Base-by-base conservation (phyloP, 1,140 invertebrate genomes). In the Penaeus indicus region DNA sequence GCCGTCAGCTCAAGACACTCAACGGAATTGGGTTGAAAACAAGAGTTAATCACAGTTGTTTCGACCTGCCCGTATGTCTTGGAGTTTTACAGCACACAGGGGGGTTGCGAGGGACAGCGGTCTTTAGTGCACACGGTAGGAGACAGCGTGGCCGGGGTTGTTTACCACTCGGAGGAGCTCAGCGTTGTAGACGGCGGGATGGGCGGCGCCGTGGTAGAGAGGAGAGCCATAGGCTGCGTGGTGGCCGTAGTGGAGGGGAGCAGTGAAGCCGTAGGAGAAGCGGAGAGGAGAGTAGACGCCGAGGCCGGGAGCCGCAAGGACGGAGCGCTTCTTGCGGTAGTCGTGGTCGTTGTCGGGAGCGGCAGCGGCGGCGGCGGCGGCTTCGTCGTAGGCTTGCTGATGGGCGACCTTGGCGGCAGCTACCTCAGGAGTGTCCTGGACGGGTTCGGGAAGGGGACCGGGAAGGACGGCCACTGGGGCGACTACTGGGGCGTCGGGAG, bases 91-190 rank as follows among this genome's bases (percentile, higher is more conserved):
- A 16, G 11, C 54, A 13, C 54, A 13, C 54, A 54, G 54, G 54
- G 38, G 10, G 54, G 54, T 13, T 11, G 54, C 54, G 1, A 13
- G 54, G 10, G 54, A 16, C 54, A 16, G 0, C 54, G 16, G 54
- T 54, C 16, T 8, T 60, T 85, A 85, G 78, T 89, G 67, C 72
- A 89, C 88, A 27, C 84, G 82, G 88, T 84, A 89, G 47, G 88
- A 83, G 72, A 84, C 82, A 81, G 88, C 88, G 38, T 89, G 88
- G 13, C 82, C 82, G n/a, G 88, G 88, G 82, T 89, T 89, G 62
- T 87, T 42, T 61, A 54, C 85, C 21, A 87, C 85, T n/a, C 77
- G 60, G 3, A 87, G 77, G 13, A 87, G 78, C 25, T 18, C 60
- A n/a, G 85, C 85, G 77, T 81, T 63, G 11, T 38, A 38, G 3